Evolutionary conservation across 1,140 invertebrate genomes (phyloP).

Genomic region (Drosophila sproati): DNA sequence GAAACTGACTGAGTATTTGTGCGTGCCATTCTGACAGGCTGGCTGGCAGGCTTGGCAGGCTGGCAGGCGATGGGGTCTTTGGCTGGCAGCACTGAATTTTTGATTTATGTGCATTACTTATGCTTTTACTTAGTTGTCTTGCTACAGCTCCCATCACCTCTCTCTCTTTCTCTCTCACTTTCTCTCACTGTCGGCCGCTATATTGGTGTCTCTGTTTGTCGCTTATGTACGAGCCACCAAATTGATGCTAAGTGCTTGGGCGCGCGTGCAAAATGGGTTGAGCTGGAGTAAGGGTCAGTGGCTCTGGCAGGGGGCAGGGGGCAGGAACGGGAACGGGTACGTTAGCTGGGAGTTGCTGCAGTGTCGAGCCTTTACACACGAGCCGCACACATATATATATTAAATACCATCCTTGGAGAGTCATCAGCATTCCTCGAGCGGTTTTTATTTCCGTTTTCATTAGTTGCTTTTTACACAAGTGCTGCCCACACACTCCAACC

Average conservation of each 20-base stretch:
- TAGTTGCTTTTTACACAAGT: conserved; percentile 83
- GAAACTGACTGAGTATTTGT: conserved; percentile 75
- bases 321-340: conserved; percentile 9
- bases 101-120: conserved; percentile 83
- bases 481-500: conserved; percentile 52
- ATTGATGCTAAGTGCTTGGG: conserved; percentile 82
- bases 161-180: conserved; percentile 4
- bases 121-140: conserved; percentile 81
- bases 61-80: conserved; percentile 26
- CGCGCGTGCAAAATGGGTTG: conserved; percentile 80
- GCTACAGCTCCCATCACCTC: conserved; percentile 1
- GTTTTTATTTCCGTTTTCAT: conserved; percentile 83
- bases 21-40: conserved; percentile 79
- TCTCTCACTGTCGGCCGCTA: neutral
- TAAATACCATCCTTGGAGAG: conserved; percentile 83
- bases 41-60: neutral
- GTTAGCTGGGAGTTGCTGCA: conserved; percentile 31
- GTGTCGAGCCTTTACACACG: conserved; percentile 69
- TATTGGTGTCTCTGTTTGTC: conserved; percentile 37
- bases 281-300: neutral
- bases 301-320: neutral
- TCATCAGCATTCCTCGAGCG: conserved; percentile 83
- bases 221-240: conserved; percentile 76
- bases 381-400: conserved; percentile 61
- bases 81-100: conserved; percentile 77